Percentiles rank a stretch among this genome's conserved stretches.
Conservation (phyloP, 2,113 vertebrate genomes). For the Hyla sarda region DNA sequence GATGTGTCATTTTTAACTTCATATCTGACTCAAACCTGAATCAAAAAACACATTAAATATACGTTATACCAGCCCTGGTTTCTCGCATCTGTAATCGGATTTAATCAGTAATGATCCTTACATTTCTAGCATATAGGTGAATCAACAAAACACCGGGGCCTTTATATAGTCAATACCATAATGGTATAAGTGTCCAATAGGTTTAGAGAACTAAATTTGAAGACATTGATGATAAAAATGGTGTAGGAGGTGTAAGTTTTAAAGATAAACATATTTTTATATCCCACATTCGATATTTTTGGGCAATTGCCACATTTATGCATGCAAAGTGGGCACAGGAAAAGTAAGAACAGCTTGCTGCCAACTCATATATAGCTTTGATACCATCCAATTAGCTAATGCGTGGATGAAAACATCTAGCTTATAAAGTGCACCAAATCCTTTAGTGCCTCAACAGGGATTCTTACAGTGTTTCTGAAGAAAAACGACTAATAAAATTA, state of each 20-base stretch:
- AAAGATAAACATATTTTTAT: background rate
- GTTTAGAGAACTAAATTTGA: background rate
- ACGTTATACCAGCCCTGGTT: background rate
- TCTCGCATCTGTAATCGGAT: background rate
- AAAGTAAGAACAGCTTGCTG: conserved; percentile 24
- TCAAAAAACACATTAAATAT: conserved; percentile 6
- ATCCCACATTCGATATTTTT: conserved; percentile 8
- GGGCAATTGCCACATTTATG: conserved; percentile 13
- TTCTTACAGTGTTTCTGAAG: background rate
- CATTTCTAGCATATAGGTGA: background rate
- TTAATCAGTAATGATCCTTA: background rate
- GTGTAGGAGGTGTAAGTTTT: background rate
- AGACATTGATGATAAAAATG: background rate
- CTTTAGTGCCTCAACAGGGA: conserved; percentile 25
- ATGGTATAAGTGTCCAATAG: background rate
- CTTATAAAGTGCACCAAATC: conserved; percentile 38
- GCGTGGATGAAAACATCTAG: conserved; percentile 16
- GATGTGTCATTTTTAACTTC: conserved; percentile 29
- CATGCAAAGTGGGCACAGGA: background rate
- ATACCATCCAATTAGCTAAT: conserved; percentile 24
- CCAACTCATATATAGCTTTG: conserved; percentile 6
- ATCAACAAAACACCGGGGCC: no score
- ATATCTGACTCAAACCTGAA: background rate
- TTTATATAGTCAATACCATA: background rate
- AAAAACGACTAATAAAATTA: conserved; percentile 4